These are phyloP conservation scores for Marcusenius ussheri DNA, from an alignment of 2,113 vertebrate species.

Conservation along the genomic window DNA sequence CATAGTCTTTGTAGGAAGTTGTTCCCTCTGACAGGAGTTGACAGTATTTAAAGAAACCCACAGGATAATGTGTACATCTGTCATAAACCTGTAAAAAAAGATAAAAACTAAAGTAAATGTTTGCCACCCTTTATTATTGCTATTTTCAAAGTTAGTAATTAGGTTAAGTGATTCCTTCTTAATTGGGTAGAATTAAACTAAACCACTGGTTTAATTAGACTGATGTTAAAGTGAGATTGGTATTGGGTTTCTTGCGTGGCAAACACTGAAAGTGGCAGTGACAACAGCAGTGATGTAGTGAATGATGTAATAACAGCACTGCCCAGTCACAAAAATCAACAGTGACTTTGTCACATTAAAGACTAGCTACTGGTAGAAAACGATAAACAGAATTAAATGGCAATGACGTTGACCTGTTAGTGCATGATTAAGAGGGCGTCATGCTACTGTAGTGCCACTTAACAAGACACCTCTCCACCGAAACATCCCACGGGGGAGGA, in stretches of 20 bases:
- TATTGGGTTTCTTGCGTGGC: not conserved
- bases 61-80: not conserved
- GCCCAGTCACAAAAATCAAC: not conserved
- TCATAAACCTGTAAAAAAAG: not conserved
- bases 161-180: not conserved
- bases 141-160: not conserved
- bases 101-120: not conserved
- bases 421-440: not conserved
- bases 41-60: not conserved
- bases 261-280: not conserved
- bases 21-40: not conserved
- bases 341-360: not conserved
- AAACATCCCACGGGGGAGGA: not conserved
- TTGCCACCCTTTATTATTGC: not conserved
- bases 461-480: not conserved
- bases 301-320: not conserved
- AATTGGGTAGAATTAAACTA: not conserved
- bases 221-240: not conserved
- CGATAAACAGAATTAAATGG: not conserved
- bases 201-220: not conserved
- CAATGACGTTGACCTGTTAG: not conserved
- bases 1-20: not conserved
- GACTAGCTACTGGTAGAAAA: not conserved
- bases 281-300: not conserved
- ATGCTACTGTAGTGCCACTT: not conserved